These are phyloP conservation scores for Stenchaetothrips biformis DNA, from an alignment of 2,888 invertebrate genomes.

Conservation along the genomic window DNA sequence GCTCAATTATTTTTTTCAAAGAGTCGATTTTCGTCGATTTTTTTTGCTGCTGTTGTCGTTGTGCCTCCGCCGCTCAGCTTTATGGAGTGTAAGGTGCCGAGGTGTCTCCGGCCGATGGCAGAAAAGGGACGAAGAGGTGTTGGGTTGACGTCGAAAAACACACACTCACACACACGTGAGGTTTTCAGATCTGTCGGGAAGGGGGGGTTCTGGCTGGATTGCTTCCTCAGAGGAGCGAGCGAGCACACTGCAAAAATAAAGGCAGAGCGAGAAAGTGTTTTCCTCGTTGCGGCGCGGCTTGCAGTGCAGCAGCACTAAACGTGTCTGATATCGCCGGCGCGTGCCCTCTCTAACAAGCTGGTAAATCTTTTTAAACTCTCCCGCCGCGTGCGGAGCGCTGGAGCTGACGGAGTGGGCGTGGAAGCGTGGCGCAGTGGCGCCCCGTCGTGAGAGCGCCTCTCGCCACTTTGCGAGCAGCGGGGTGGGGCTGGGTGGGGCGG, in stretches of 20 bases:
- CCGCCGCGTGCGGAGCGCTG: background rate
- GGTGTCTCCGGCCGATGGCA: background rate
- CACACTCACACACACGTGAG: too few species aligned
- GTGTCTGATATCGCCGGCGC: background rate
- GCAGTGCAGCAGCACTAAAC: background rate
- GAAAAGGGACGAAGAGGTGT: background rate
- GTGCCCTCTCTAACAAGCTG: background rate
- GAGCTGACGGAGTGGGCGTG: too few species aligned
- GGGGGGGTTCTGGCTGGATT: background rate
- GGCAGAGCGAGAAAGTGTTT: too few species aligned
- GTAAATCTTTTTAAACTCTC: constrained; percentile 6
- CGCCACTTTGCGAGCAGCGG: too few species aligned
- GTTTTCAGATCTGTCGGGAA: background rate
- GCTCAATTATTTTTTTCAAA: too few species aligned
- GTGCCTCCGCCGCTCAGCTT: background rate
- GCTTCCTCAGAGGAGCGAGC: background rate
- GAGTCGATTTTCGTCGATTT: too few species aligned
- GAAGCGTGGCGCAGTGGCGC: too few species aligned
- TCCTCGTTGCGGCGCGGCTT: background rate
- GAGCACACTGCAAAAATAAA: background rate
- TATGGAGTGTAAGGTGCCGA: constrained; percentile 9
- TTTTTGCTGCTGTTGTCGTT: too few species aligned
- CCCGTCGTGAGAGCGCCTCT: too few species aligned
- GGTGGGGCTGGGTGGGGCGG: too few species aligned
- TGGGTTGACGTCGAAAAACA: too few species aligned